Conservation (phyloP, 2,113 vertebrate genomes). For the Macquaria ambigua region DNA sequence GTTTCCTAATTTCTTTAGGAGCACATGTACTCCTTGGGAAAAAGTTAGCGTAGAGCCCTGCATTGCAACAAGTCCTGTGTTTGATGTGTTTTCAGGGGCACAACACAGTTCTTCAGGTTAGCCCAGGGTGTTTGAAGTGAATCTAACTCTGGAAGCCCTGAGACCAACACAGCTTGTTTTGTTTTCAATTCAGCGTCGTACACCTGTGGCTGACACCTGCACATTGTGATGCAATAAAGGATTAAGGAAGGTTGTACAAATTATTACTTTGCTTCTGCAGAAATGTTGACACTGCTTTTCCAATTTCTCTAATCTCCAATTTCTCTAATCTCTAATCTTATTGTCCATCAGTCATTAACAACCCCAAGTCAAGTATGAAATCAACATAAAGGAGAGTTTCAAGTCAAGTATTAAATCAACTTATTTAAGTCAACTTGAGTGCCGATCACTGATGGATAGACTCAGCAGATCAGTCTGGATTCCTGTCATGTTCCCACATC, state of each 20-base stretch:
- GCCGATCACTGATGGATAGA: background rate
- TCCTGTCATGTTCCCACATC: conserved; percentile 1
- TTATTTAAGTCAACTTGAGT: background rate
- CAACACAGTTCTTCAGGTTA: too few species aligned
- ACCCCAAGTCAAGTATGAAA: background rate
- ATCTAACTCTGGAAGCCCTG: background rate
- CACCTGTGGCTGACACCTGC: background rate
- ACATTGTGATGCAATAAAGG: background rate
- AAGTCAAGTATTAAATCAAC: background rate
- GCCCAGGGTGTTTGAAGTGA: too few species aligned
- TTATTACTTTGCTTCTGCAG: background rate
- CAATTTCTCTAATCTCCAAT: background rate
- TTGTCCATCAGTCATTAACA: background rate
- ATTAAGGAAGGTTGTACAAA: background rate
- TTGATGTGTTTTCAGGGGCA: background rate
- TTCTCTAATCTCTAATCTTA: background rate
- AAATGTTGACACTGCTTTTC: background rate
- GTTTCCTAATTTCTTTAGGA: too few species aligned
- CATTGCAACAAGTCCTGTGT: too few species aligned
- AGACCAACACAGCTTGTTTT: background rate
- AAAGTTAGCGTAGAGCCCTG: too few species aligned
- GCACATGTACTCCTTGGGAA: too few species aligned
- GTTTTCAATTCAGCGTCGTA: background rate
- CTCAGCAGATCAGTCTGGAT: background rate
- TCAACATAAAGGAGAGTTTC: background rate